These are phyloP conservation scores for Formica exsecta DNA, from an alignment of 1,140 invertebrate species.

Conservation along the genomic window DNA sequence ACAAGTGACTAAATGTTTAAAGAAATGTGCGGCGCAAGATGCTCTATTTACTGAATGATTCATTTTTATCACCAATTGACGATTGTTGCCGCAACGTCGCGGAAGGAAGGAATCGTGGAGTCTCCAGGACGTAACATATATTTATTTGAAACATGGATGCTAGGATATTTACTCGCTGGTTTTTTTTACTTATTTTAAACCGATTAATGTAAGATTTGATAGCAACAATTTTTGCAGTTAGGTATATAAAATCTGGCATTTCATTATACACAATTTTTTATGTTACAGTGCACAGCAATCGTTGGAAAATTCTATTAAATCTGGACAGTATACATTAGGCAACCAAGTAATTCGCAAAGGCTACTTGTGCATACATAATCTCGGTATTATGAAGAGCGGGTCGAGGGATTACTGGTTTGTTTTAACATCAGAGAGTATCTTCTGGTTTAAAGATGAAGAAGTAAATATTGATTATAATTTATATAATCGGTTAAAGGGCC, in stretches of 20 bases:
- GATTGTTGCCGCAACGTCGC: too few relatives aligned
- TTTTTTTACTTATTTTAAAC: constrained; percentile 55
- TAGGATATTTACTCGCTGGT: constrained; percentile 57
- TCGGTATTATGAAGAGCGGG: constrained; percentile 99
- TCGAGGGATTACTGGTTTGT: constrained; percentile 99
- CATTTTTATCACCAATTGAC: too few relatives aligned
- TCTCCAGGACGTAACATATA: not conserved
- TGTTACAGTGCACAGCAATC: constrained; percentile 96
- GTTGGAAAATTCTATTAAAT: constrained; percentile 95
- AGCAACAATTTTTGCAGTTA: constrained; percentile 55
- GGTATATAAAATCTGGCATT: constrained; percentile 59
- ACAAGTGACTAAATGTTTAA: too few relatives aligned
- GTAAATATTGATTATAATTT: constrained; percentile 81
- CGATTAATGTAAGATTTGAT: constrained; percentile 58
- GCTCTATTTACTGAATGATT: too few relatives aligned
- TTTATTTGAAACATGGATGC: constrained; percentile 56
- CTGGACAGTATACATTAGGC: constrained; percentile 94
- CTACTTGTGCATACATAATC: constrained; percentile 99
- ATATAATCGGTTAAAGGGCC: constrained; percentile 7
- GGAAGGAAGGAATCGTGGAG: too few relatives aligned
- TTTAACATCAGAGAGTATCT: constrained; percentile 98
- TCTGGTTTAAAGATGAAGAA: constrained; percentile 99
- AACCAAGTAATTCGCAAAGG: constrained; percentile 99
- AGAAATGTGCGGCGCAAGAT: too few relatives aligned
- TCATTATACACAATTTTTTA: constrained; percentile 76